Conservation (phyloP, 1,140 invertebrate genomes). For the Nasonia giraulti region DNA sequence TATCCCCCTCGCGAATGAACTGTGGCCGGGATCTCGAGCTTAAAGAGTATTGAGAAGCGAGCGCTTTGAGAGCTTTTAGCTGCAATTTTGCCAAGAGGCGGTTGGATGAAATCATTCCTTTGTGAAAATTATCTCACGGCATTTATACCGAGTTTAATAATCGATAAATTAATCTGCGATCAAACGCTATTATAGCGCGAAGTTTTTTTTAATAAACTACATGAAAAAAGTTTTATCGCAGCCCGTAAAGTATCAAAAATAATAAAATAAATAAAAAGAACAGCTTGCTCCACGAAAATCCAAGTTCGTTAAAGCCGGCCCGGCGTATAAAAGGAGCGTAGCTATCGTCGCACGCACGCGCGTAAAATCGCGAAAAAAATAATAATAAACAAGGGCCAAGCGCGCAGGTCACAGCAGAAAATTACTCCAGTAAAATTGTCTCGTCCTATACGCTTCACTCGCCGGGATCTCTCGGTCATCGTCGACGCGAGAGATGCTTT, state of each 20-base stretch:
- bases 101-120: background rate
- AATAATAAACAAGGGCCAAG: constrained; percentile 32
- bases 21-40: background rate
- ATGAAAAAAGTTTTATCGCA: background rate
- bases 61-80: background rate
- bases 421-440: constrained; percentile 28
- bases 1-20: background rate
- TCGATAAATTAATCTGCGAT: too few species aligned
- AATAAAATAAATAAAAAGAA: background rate
- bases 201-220: too few species aligned
- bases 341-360: background rate
- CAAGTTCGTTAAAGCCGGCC: background rate
- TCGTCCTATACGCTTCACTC: constrained; percentile 15
- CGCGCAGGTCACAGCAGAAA: background rate
- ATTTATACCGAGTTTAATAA: too few species aligned
- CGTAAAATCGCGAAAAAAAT: constrained; percentile 37
- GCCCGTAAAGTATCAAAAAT: background rate
- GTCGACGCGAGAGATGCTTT: constrained; percentile 3
- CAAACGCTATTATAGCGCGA: too few species aligned
- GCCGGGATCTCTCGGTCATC: constrained; percentile 23
- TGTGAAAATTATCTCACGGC: too few species aligned
- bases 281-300: background rate
- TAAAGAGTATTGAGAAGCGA: background rate
- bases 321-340: constrained; percentile 5
- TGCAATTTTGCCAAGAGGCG: background rate